Base-by-base conservation (phyloP, 2,888 invertebrate genomes). In the Nezara viridula region DNA sequence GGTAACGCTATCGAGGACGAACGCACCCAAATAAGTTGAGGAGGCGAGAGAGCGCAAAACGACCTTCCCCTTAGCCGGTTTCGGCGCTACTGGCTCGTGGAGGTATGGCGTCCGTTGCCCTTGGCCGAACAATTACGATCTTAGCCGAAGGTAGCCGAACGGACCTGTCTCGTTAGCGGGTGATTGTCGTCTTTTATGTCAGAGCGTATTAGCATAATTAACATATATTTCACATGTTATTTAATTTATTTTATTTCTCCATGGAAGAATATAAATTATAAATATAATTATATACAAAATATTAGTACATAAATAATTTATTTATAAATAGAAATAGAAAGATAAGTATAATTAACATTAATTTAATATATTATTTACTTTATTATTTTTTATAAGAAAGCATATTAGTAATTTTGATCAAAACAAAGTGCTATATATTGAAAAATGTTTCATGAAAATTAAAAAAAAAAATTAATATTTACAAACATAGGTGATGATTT, bases 61-160 rank as follows among this genome's bases (percentile, higher is more conserved):
- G 12, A 86, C 86, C 86, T 50, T 24, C 55, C 86, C 86, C 86
- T 27, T 16, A 40, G 50, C 50, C 55, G 50, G 86, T 27, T 5
- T 12, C 50, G 86, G 50, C 86, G 32, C 60, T 52, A 87, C 87
- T 66, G 40, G 81, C 81, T 24, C 24, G 86, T 52, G 60, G 40
- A 60, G 81, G 19, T 12, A 85, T 85, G 89, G 86, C 89, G 85
- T 55, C 90, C 90, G 89, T 89, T 90, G 89, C 89, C 90, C 90
- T 89, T 86, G 44, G 81, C 86, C 90, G 90, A 88, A 60, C n/a
- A 4, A 32, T 47, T n/a, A 81, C 90, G 90, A 86, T 47, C 24
- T 32, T 21, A 52, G 44, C 90, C 90, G 90, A 89, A 47, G 24
- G 21, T 16, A 16, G 52, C 89, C 90, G 89, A 90, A 24, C 32